Evolutionary conservation across 2,888 invertebrate species (phyloP).

Genomic region (Scaptomyza tumidula): DNA sequence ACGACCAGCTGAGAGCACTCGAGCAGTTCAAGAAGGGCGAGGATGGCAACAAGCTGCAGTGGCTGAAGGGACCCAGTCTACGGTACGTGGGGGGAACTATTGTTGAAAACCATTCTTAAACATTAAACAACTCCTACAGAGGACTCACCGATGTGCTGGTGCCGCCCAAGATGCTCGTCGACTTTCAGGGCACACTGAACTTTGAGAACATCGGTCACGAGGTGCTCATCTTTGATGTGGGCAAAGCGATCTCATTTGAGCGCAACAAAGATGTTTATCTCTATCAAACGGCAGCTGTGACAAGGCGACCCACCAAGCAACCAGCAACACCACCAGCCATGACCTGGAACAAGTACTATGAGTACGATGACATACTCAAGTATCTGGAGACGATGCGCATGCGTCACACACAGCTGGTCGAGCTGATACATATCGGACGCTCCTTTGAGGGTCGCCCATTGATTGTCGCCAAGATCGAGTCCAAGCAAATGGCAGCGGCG

Average conservation of each 20-base stretch:
- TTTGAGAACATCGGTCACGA: constrained; percentile 88
- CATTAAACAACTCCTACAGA: constrained; percentile 47
- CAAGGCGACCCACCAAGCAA: constrained; percentile 44
- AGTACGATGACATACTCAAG: constrained; percentile 88
- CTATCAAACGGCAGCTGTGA: constrained; percentile 50
- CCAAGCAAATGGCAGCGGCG: constrained; percentile 78
- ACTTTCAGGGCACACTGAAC: constrained; percentile 85
- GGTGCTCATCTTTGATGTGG: constrained; percentile 89
- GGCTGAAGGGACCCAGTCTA: constrained; percentile 86
- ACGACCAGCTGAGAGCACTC: constrained; percentile 84
- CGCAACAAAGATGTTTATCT: constrained; percentile 86
- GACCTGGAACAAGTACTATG: constrained; percentile 90
- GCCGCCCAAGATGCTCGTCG: constrained; percentile 87
- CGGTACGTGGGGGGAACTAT: constrained; percentile 69
- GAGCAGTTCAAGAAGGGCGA: constrained; percentile 84
- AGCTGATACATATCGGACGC: constrained; percentile 89
- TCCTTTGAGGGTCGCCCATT: constrained; percentile 90
- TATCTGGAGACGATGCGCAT: constrained; percentile 89
- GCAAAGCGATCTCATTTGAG: constrained; percentile 89
- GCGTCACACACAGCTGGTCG: constrained; percentile 88
- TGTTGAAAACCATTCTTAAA: too few species aligned
- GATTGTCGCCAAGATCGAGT: constrained; percentile 88
- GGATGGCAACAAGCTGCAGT: constrained; percentile 86
- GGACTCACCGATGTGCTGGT: constrained; percentile 90
- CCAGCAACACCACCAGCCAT: constrained; percentile 81